Conservation (phyloP, 2,797 vertebrate genomes). For the Fratercula arctica region DNA sequence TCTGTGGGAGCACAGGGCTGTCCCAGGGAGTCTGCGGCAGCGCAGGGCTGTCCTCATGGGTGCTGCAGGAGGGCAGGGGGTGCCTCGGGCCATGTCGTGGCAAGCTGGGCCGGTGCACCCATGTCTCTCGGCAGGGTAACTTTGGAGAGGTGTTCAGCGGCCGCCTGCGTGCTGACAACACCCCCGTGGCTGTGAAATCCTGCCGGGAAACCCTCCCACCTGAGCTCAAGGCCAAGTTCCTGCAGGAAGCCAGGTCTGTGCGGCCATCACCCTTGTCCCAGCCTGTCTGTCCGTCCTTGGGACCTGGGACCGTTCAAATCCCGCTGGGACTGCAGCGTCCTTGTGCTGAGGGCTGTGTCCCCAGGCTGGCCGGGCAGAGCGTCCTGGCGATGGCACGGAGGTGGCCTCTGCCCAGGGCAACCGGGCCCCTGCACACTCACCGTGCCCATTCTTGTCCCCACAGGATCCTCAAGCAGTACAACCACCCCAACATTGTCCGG, state of each 20-base stretch:
- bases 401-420: not conserved
- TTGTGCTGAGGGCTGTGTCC: not conserved
- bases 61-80: not conserved
- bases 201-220: constrained; percentile 90
- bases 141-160: constrained; percentile 96
- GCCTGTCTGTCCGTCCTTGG: fast-evolving
- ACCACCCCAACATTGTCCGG: constrained; percentile 93
- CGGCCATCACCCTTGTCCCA: not conserved
- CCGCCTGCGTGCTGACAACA: constrained; percentile 85
- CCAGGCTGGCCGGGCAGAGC: fast-evolving
- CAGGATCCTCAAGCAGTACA: constrained; percentile 96
- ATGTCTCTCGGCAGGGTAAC: constrained; percentile 84
- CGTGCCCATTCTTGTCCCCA: not conserved
- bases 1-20: not conserved
- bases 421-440: fast-evolving
- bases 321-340: not conserved
- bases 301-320: not conserved
- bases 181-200: constrained; percentile 90
- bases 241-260: constrained; percentile 92
- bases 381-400: fast-evolving
- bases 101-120: not conserved
- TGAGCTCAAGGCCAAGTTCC: constrained; percentile 93
- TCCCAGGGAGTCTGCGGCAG: not conserved
- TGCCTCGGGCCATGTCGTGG: fast-evolving
- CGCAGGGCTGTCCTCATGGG: not conserved